Evolutionary conservation across 2,797 vertebrate species (phyloP).

Genomic region (Helostoma temminkii): DNA sequence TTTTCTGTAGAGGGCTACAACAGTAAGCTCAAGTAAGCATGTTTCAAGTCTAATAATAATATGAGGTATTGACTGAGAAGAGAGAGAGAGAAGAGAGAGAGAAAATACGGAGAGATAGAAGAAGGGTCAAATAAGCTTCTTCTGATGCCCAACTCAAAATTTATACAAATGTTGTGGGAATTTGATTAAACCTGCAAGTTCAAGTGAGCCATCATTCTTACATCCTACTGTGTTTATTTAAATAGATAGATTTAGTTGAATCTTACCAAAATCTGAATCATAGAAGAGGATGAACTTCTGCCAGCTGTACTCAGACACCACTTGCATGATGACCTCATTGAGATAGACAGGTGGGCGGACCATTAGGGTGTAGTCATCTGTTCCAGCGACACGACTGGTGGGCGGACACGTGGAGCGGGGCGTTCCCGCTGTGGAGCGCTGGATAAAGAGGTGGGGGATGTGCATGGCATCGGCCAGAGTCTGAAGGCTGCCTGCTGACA

Average conservation of each 20-base stretch:
- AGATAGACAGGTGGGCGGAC: constrained; percentile 96
- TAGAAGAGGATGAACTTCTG: constrained; percentile 99
- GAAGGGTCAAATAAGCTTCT: constrained; percentile 23
- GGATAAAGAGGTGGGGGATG: constrained; percentile 98
- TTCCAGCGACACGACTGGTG: constrained; percentile 85
- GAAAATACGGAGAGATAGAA: constrained; percentile 27
- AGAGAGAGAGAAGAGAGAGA: constrained; percentile 5
- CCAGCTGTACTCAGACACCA: constrained; percentile 97
- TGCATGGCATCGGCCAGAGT: constrained; percentile 97
- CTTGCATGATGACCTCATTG: constrained; percentile 96
- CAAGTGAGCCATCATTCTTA: constrained; percentile 11
- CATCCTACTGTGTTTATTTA: background rate
- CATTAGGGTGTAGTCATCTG: constrained; percentile 95
- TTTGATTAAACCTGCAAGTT: constrained; percentile 11
- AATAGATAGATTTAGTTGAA: background rate
- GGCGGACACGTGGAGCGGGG: constrained; percentile 92
- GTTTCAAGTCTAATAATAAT: constrained; percentile 59
- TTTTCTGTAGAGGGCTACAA: constrained; percentile 14
- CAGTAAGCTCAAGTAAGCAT: constrained; percentile 19
- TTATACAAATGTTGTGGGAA: no score
- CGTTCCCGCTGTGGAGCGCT: constrained; percentile 90
- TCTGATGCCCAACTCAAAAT: no score
- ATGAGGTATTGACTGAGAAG: constrained; percentile 70
- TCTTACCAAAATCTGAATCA: constrained; percentile 94
- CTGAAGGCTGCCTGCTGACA: constrained; percentile 94